These are phyloP conservation scores for Psittacus erithacus DNA, from an alignment of 2,113 vertebrate genomes.

Conservation along the genomic window DNA sequence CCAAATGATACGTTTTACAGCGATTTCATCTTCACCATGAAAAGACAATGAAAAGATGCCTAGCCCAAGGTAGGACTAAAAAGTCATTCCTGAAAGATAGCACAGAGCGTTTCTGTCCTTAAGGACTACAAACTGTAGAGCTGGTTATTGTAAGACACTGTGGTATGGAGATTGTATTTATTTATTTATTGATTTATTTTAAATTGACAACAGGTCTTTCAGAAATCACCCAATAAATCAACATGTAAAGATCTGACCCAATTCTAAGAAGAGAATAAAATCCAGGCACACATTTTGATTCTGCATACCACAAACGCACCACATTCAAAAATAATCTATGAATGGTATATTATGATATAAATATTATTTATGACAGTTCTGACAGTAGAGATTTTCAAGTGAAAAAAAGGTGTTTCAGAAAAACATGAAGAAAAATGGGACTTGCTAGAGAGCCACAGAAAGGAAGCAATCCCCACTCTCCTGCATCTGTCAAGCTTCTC, in stretches of 20 bases:
- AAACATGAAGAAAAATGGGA: neutral
- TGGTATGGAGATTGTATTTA: neutral
- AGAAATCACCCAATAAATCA: neutral
- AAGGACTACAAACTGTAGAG: neutral
- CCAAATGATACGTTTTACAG: neutral
- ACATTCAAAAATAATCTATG: neutral
- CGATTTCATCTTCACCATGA: neutral
- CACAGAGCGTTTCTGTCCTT: neutral
- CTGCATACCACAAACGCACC: neutral
- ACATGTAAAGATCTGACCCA: neutral
- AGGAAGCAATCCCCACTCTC: neutral
- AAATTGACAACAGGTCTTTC: neutral
- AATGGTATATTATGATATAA: neutral
- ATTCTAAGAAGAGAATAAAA: neutral
- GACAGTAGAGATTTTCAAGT: neutral
- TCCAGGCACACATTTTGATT: neutral
- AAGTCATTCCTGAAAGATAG: neutral
- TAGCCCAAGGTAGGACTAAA: neutral
- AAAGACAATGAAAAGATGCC: neutral
- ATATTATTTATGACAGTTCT: neutral
- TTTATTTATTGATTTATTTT: neutral
- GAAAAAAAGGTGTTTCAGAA: neutral
- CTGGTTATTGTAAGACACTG: neutral
- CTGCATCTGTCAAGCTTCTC: neutral
- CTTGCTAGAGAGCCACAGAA: neutral